These are phyloP conservation scores for Leptosomus discolor DNA, from an alignment of 2,113 vertebrate genomes.

Conservation along the genomic window DNA sequence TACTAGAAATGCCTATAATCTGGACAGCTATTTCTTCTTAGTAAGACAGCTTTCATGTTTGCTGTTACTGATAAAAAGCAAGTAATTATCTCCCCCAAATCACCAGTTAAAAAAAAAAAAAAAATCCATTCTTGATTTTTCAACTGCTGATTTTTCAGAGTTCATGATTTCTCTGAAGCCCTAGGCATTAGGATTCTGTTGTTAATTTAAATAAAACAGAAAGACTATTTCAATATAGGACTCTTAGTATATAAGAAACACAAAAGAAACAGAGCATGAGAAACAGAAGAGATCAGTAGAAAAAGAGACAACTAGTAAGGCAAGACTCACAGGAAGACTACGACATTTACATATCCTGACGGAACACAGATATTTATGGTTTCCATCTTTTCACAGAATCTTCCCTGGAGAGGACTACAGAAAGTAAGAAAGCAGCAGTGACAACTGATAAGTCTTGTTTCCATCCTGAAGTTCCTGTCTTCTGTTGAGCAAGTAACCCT, in stretches of 20 bases:
- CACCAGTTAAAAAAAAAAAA: background rate
- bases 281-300: background rate
- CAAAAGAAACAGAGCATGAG: background rate
- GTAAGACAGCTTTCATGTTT: background rate
- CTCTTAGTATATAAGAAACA: background rate
- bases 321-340: background rate
- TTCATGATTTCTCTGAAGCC: background rate
- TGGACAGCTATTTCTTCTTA: background rate
- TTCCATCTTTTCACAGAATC: background rate
- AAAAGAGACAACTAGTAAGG: background rate
- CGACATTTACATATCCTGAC: background rate
- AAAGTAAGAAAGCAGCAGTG: background rate
- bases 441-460: background rate
- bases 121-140: background rate
- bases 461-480: background rate
- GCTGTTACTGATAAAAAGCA: background rate
- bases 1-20: background rate
- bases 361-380: background rate
- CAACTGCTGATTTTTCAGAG: background rate
- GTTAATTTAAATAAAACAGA: background rate
- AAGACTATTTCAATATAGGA: background rate
- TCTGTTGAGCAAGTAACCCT: background rate
- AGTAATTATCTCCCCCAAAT: background rate
- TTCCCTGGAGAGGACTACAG: background rate
- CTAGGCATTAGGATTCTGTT: background rate